Conservation (phyloP, 2,888 invertebrate genomes). For the Incurvaria masculella region DNA sequence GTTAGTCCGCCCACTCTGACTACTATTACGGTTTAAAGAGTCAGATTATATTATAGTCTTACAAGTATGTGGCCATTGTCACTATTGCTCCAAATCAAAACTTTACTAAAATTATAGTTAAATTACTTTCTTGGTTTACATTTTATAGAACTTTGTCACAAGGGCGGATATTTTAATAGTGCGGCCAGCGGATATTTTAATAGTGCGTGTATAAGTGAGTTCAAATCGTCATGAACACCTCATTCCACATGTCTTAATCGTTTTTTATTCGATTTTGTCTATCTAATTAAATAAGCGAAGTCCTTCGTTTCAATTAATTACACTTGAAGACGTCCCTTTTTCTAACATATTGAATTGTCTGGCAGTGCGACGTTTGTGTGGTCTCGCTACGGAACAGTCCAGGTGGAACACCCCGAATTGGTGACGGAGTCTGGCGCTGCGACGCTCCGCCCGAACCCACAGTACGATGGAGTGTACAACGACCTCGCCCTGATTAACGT, state of each 20-base stretch:
- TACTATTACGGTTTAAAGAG: no score
- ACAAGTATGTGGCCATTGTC: no score
- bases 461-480: constrained; percentile 13
- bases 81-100: no score
- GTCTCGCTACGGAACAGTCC: constrained; percentile 28
- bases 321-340: neutral
- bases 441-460: constrained; percentile 12
- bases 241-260: neutral
- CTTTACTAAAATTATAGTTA: no score
- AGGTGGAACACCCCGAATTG: constrained; percentile 26
- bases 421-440: constrained; percentile 26
- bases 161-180: neutral
- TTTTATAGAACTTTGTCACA: no score
- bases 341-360: neutral
- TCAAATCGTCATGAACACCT: neutral
- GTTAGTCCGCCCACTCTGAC: no score
- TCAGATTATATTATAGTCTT: no score
- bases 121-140: no score
- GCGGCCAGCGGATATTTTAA: neutral
- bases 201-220: neutral
- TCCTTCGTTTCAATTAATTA: neutral
- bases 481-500: constrained; percentile 24
- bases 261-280: neutral
- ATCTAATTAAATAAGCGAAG: neutral
- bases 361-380: constrained; percentile 33